phyloP scores from a whole-genome alignment of 2,888 invertebrate species.

The Leucozona laternaria region DNA sequence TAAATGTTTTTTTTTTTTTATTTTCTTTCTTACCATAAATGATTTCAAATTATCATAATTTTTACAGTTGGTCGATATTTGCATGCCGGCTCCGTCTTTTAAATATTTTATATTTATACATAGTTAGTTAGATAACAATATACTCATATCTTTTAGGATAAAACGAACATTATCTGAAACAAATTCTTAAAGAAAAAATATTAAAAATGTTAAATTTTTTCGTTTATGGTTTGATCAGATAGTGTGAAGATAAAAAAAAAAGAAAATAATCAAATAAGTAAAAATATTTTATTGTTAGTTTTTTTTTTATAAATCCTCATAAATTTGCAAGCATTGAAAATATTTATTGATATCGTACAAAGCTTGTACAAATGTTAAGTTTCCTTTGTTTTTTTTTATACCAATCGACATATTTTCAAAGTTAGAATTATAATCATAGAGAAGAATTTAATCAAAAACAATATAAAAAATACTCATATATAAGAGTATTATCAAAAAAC shows the following conservation, averaged over 20 bases:
- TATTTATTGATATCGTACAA: slow-evolving; percentile 42
- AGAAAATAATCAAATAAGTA: background rate
- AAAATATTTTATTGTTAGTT: background rate
- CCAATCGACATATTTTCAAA: slow-evolving; percentile 42
- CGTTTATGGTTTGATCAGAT: slow-evolving; percentile 50
- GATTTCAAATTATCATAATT: slow-evolving; percentile 79
- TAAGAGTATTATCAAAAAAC: background rate
- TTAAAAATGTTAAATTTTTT: slow-evolving; percentile 4
- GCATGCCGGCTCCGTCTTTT: slow-evolving; percentile 85
- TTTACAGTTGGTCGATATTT: slow-evolving; percentile 85
- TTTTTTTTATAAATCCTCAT: background rate
- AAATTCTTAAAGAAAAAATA: background rate
- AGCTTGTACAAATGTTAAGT: slow-evolving; percentile 62
- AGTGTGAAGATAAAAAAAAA: slow-evolving; percentile 22
- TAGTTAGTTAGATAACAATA: slow-evolving; percentile 53
- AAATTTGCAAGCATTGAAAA: slow-evolving; percentile 37
- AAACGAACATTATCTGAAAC: slow-evolving; percentile 31
- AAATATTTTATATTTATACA: slow-evolving; percentile 77
- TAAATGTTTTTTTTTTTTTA: slow-evolving; percentile 51
- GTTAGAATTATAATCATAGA: slow-evolving; percentile 13
- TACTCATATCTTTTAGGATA: slow-evolving; percentile 49
- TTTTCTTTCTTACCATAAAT: slow-evolving; percentile 32
- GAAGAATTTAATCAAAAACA: slow-evolving; percentile 15
- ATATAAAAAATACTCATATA: slow-evolving; percentile 56
- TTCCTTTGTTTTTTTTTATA: slow-evolving; percentile 45